These are phyloP conservation scores for Tor tambroides DNA, from an alignment of 2,113 vertebrate genomes.

Conservation along the genomic window DNA sequence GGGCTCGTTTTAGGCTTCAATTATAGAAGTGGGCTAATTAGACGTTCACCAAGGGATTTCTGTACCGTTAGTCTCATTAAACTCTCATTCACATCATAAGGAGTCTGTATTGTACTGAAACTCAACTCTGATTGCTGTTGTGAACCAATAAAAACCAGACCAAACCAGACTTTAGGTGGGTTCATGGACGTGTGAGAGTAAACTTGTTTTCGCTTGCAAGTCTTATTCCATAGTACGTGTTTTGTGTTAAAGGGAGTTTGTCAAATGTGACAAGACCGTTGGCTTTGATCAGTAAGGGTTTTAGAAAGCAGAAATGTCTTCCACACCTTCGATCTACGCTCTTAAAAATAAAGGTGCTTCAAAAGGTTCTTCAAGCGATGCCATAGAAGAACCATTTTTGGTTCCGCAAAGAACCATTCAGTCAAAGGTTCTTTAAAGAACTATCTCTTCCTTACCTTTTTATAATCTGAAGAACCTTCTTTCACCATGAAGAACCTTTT, in stretches of 20 bases:
- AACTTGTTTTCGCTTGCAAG: not conserved
- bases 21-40: constrained; percentile 81
- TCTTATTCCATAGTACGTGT: not conserved
- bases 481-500: too few relatives aligned
- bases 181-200: not conserved
- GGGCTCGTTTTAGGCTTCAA: constrained; percentile 66
- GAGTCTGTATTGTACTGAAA: constrained; percentile 21
- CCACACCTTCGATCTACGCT: not conserved
- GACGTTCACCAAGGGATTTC: constrained; percentile 66
- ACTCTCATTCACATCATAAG: constrained; percentile 67
- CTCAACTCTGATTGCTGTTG: constrained; percentile 6
- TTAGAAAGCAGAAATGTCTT: constrained; percentile 20
- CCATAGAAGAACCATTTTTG: too few relatives aligned
- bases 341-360: too few relatives aligned
- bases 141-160: constrained; percentile 4
- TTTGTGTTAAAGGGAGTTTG: not conserved
- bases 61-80: constrained; percentile 70
- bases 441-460: too few relatives aligned
- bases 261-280: not conserved
- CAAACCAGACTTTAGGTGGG: constrained; percentile 8
- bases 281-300: not conserved
- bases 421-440: too few relatives aligned
- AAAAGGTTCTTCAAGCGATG: too few relatives aligned
- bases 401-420: too few relatives aligned
- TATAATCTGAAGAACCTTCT: too few relatives aligned